phyloP scores from a whole-genome alignment of 2,797 vertebrate genomes.

The Muraenolepis orangiensis region DNA sequence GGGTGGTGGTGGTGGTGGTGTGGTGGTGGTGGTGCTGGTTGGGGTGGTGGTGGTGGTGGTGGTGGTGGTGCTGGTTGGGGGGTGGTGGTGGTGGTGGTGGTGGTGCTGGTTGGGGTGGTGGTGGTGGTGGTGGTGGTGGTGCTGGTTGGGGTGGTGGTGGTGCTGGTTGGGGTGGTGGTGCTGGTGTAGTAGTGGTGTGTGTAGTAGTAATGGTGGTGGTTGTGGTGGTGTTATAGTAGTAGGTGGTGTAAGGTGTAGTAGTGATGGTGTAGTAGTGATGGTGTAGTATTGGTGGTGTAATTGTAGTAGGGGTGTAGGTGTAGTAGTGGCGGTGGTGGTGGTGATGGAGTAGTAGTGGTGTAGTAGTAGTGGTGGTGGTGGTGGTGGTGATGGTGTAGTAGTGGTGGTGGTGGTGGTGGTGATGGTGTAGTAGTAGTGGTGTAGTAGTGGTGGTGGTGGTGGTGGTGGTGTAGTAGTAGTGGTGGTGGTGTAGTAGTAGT shows the following conservation, averaged over 20 bases:
- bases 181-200: conserved; percentile 39
- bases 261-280: conserved; percentile 54
- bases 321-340: neutral
- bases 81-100: conserved; percentile 58
- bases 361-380: conserved; percentile 58
- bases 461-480: conserved; percentile 24
- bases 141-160: conserved; percentile 55
- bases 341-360: too few species aligned
- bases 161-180: conserved; percentile 31
- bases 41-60: conserved; percentile 49
- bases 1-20: conserved; percentile 59
- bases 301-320: conserved; percentile 58
- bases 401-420: conserved; percentile 59
- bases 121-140: conserved; percentile 54
- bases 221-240: conserved; percentile 58
- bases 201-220: too few species aligned
- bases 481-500: conserved; percentile 58
- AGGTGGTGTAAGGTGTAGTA: too few species aligned
- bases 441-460: conserved; percentile 24
- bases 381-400: conserved; percentile 52
- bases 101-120: conserved; percentile 57
- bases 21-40: conserved; percentile 46
- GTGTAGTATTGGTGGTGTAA: conserved; percentile 51
- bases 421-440: conserved; percentile 52
- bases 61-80: too few species aligned